Evolutionary conservation across 2,888 invertebrate species (phyloP).

Genomic region (Barypeithes pellucidus): DNA sequence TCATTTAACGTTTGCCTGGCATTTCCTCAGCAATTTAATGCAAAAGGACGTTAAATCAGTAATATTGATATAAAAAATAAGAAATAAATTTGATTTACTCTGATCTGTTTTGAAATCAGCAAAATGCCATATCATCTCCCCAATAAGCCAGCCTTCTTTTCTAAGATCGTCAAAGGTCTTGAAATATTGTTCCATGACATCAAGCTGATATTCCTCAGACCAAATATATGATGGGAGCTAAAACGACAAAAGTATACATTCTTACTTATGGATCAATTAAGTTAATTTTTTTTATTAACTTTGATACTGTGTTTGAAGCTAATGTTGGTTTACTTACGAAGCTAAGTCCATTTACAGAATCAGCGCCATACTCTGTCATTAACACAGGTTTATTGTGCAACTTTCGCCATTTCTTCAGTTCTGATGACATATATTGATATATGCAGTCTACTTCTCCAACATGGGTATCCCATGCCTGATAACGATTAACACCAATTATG

Average conservation of each 20-base stretch:
- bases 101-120: conserved; percentile 97
- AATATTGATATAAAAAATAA: no score
- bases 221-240: conserved; percentile 87
- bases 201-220: conserved; percentile 95
- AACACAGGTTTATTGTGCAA: conserved; percentile 91
- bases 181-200: conserved; percentile 88
- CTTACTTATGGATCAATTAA: no score
- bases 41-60: no score
- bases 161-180: conserved; percentile 90
- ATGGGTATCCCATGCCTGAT: conserved; percentile 95
- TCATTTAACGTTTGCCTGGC: no score
- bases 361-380: conserved; percentile 96
- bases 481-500: conserved; percentile 94
- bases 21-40: no score
- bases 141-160: conserved; percentile 84
- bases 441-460: conserved; percentile 87
- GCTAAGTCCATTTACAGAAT: conserved; percentile 92
- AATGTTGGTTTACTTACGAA: conserved; percentile 75
- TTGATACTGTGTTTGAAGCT: no score
- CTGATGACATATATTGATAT: conserved; percentile 78
- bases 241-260: background rate
- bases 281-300: no score
- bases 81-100: no score
- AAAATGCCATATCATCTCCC: conserved; percentile 99
- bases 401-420: conserved; percentile 85